Base-by-base conservation (phyloP, 2,888 invertebrate species). In the Rhagonycha lutea region DNA sequence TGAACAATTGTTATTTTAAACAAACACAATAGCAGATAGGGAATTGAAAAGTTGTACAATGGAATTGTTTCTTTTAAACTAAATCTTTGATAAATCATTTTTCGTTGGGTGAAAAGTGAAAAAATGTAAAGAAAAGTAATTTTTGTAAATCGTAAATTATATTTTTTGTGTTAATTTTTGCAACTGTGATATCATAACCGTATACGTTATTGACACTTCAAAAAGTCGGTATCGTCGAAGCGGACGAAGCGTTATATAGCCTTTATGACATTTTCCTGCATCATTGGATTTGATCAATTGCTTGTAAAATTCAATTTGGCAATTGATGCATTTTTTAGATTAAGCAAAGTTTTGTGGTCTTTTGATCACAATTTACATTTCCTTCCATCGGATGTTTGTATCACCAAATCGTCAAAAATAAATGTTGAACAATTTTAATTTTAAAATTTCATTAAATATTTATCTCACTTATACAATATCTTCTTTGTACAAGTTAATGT, bases 401-500 rank as follows among this genome's bases (percentile, higher is more conserved):
- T 12, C 0, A 4, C 32, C 12, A 4, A 32, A 5, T 12, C n/a
- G 12, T n/a, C 12, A 32, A 32, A 32, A 32, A 12, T 5, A 32
- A n/a, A 12, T 32, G 12, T 32, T 12, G 11, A 32, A 3, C 18
- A 32, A 32, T 32, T 47, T n/a, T n/a, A 47, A 47, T 47, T n/a
- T 47, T 47, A 47, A 47, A 47, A n/a, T 47, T 47, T 47, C n/a
- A 47, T 47, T 47, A 47, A 47, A 47, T 47, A 47, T 47, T 47
- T 47, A n/a, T 47, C n/a, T n/a, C n/a, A 47, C 47, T 47, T n/a
- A 12, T 24, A 65, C 63, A 65, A 65, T 65, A 24, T n/a, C 63
- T n/a, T 65, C 26, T 65, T 65, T 65, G 63, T 63, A 24, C 24
- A 63, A 63, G 63, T 63, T 63, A 63, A 63, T 63, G 63, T 65